Percentiles rank a stretch among this genome's conserved stretches.
Conservation (phyloP, 2,797 vertebrate species). For the Myotis findleyi region DNA sequence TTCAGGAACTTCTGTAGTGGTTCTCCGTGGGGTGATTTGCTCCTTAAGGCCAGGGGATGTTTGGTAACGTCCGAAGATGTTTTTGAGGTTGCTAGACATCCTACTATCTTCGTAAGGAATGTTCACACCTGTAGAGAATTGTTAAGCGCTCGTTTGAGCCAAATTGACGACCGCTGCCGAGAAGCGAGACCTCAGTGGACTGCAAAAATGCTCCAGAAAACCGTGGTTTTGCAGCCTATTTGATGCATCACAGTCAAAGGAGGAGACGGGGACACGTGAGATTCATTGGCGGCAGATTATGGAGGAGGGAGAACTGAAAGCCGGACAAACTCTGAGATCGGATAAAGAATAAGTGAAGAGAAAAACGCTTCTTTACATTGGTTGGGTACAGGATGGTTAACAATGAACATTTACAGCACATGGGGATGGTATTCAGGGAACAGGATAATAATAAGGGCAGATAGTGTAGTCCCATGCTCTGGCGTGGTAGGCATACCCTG, state of each 20-base stretch:
- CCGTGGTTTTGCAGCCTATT: not conserved
- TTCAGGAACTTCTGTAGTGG: not conserved
- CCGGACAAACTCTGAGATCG: not conserved
- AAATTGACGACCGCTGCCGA: not conserved
- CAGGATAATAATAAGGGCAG: no score
- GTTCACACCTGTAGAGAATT: not conserved
- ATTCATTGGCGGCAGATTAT: not conserved
- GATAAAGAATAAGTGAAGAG: not conserved
- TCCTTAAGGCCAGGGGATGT: no score
- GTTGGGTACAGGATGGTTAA: not conserved
- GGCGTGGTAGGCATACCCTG: not conserved
- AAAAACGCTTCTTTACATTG: not conserved
- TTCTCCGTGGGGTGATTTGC: not conserved
- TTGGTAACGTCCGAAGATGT: not conserved
- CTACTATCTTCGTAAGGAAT: not conserved
- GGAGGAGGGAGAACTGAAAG: not conserved
- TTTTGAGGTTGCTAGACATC: not conserved
- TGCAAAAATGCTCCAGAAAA: not conserved
- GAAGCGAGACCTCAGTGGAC: not conserved
- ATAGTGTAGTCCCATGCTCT: not conserved
- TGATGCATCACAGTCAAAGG: not conserved
- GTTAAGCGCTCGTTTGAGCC: no score
- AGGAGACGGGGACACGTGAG: not conserved
- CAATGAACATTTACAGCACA: no score
- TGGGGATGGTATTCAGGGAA: not conserved